phyloP scores from a whole-genome alignment of 2,797 vertebrate species.

The Epinephelus awoara region DNA sequence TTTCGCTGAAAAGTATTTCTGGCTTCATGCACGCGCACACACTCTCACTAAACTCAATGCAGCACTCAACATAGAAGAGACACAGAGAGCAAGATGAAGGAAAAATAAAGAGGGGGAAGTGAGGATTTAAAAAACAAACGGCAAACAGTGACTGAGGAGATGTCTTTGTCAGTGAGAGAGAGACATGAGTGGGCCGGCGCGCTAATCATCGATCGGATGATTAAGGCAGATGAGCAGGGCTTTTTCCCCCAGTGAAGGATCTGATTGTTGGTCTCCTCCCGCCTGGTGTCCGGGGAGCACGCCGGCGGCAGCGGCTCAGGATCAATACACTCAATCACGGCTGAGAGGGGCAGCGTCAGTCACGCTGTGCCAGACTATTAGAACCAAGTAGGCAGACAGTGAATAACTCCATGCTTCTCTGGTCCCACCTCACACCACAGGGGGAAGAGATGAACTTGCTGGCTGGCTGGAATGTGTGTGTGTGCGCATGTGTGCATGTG shows the following conservation, averaged over 20 bases:
- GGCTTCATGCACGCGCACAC: no score
- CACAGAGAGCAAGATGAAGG: constrained; percentile 19
- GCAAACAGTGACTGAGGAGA: constrained; percentile 80
- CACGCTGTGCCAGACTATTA: constrained; percentile 93
- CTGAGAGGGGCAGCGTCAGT: constrained; percentile 83
- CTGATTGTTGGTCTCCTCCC: constrained; percentile 89
- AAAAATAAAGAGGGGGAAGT: constrained; percentile 50
- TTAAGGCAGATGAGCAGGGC: constrained; percentile 96
- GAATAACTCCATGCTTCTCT: constrained; percentile 90
- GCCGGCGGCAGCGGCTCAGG: constrained; percentile 72
- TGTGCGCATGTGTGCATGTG: constrained; percentile 10
- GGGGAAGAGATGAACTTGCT: constrained; percentile 87
- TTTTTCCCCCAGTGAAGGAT: constrained; percentile 92
- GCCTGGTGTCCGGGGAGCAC: constrained; percentile 85
- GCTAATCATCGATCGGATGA: constrained; percentile 95
- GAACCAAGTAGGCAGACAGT: constrained; percentile 93
- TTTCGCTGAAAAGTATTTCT: constrained; percentile 35
- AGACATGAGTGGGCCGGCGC: constrained; percentile 82
- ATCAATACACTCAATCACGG: constrained; percentile 96
- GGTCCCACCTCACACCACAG: constrained; percentile 86
- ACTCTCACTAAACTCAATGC: neutral
- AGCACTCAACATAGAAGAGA: constrained; percentile 1
- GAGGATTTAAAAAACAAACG: constrained; percentile 65
- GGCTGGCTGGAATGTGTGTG: constrained; percentile 60
- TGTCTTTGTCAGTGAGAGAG: constrained; percentile 79